These are phyloP conservation scores for Dyspetes luteomarginatus DNA, from an alignment of 2,888 invertebrate species.

Conservation along the genomic window DNA sequence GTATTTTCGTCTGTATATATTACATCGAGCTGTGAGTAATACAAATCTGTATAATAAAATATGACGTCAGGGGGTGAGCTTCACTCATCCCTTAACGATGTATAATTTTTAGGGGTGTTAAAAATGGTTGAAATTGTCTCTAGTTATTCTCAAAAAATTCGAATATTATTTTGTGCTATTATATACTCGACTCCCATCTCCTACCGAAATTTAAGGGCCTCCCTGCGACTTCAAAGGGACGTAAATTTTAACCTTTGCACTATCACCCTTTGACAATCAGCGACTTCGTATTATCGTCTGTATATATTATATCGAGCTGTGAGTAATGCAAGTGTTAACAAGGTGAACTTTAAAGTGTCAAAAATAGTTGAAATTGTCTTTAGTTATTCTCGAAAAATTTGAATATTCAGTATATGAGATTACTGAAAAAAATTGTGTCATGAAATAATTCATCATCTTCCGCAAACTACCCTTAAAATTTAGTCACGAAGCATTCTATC, in stretches of 20 bases:
- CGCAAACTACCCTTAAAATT: background rate
- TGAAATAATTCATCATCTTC: background rate
- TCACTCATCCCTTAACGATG: too few relatives aligned
- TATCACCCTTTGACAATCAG: conserved; percentile 44
- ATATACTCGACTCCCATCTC: conserved; percentile 20
- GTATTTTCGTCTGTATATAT: conserved; percentile 1
- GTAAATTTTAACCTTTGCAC: conserved; percentile 10
- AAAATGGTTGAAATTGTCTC: too few relatives aligned
- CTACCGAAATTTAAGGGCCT: conserved; percentile 20
- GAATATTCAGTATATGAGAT: too few relatives aligned
- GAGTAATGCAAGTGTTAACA: background rate
- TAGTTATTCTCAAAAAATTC: too few relatives aligned
- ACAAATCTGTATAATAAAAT: background rate
- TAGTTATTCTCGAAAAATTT: too few relatives aligned
- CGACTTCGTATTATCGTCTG: conserved; percentile 7
- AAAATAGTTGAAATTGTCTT: too few relatives aligned
- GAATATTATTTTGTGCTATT: too few relatives aligned
- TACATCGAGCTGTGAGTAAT: conserved; percentile 7
- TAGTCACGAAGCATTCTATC: background rate
- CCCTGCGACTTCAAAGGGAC: conserved; percentile 11
- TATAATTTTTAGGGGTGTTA: too few relatives aligned
- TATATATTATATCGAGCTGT: background rate
- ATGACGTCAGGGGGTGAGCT: too few relatives aligned
- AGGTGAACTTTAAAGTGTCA: too few relatives aligned
- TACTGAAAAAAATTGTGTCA: too few relatives aligned